Evolutionary conservation across 2,888 invertebrate species (phyloP).

Genomic region (Tachina fera): DNA sequence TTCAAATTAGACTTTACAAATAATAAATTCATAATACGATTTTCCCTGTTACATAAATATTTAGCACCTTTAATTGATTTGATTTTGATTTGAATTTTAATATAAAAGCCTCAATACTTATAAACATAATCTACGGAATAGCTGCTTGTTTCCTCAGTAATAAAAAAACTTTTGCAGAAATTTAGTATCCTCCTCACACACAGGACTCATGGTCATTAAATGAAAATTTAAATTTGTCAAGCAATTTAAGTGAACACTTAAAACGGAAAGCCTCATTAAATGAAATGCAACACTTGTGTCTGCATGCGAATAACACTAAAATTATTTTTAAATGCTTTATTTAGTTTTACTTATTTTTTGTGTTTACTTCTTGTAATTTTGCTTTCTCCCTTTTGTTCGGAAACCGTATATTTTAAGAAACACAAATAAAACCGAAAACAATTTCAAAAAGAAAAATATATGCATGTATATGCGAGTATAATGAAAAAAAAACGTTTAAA

Average conservation of each 20-base stretch:
- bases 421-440: constrained; percentile 44
- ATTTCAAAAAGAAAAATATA: constrained; percentile 23
- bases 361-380: constrained; percentile 8
- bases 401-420: constrained; percentile 38
- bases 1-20: too few species aligned
- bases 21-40: too few species aligned
- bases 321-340: constrained; percentile 48
- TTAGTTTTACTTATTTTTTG: constrained; percentile 2
- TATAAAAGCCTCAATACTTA: neutral
- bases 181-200: neutral
- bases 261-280: constrained; percentile 50
- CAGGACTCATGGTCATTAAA: constrained; percentile 26
- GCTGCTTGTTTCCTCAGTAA: neutral
- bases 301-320: constrained; percentile 17
- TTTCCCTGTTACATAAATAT: neutral
- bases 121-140: neutral
- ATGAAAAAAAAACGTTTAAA: constrained; percentile 17
- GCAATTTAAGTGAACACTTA: constrained; percentile 20
- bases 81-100: neutral
- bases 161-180: neutral
- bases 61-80: neutral
- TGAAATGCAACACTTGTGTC: constrained; percentile 40
- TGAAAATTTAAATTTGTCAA: constrained; percentile 38
- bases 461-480: neutral
- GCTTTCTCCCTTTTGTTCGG: constrained; percentile 3